Evolutionary conservation across 2,888 invertebrate genomes (phyloP), one percentile per base, ranked within the genome.

Genomic region (Coecobrya sp.): DNA sequence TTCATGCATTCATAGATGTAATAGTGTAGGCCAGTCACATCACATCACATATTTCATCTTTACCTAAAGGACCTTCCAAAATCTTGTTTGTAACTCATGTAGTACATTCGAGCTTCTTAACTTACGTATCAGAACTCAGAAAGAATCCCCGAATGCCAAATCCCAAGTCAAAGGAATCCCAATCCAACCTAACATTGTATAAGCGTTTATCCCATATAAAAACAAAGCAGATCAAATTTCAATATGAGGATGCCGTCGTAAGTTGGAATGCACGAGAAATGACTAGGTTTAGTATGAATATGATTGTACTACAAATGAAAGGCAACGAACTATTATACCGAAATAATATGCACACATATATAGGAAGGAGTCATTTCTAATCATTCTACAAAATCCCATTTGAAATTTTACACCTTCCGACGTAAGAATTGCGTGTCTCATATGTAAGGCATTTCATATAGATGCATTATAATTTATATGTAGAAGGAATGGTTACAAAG

Each of bases 41-140:
- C 62, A 8, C 42, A 62, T 87, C 87, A 87, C 79, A 62, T 87
- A n/a, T n/a, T 87, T 87, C 87, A 87, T 87, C 45, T 87, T 73
- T 30, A 19, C 42, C 1, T 45, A 25, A 42, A 76, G 22, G 30
- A 2, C 27, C n/a, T 30, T 30, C 30, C 30, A 30, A 68, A 68
- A 27, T 16, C 30, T 30, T 30, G 68, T 68, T 22, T 68, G 68
- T 4, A 30, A 30, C 5, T 30, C 68, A 19, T 68, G 68, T 30
- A 68, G 4, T 68, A 30, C 30, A 68, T 2, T 30, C 16, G 16
- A 27, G 30, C 68, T 68, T 68, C 30, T 30, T 68, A 30, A 68
- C 68, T 30, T 68, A 30, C 62, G 3, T 19, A 19, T 19, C 22
- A 3, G 19, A 11, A 25, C 7, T 62, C 11, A 22, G 22, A 19